phyloP scores from a whole-genome alignment of 2,888 invertebrate genomes.

The Archaeoteleia sp. region DNA sequence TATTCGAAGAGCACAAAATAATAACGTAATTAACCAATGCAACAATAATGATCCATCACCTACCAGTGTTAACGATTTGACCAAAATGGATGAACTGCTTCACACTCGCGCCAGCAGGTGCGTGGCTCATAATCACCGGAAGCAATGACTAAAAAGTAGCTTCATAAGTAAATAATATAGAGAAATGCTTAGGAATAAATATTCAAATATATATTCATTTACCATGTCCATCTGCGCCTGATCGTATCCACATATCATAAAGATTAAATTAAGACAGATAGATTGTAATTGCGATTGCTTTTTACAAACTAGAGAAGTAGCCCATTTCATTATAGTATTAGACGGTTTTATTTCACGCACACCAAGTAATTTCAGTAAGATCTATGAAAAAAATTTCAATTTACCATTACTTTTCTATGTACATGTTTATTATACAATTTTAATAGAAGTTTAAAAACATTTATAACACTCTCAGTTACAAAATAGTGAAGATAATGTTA shows the following conservation, averaged over 20 bases:
- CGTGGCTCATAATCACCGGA: conserved; percentile 81
- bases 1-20: not conserved
- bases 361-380: conserved; percentile 54
- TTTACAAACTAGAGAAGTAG: conserved; percentile 77
- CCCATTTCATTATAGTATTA: conserved; percentile 62
- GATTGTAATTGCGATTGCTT: conserved; percentile 77
- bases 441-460: too few species aligned
- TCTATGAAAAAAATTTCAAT: conserved; percentile 35
- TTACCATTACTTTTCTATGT: too few species aligned
- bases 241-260: conserved; percentile 79
- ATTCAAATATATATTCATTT: conserved; percentile 60
- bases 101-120: conserved; percentile 83
- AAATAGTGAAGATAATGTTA: too few species aligned
- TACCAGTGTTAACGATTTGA: conserved; percentile 78
- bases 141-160: conserved; percentile 79
- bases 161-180: too few species aligned
- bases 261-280: conserved; percentile 81
- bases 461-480: too few species aligned
- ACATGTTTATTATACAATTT: too few species aligned
- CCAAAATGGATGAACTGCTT: conserved; percentile 84
- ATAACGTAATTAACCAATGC: not conserved
- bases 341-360: conserved; percentile 80
- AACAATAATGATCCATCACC: too few species aligned
- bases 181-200: conserved; percentile 4
- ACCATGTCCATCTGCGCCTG: conserved; percentile 67